Evolutionary conservation across 2,113 vertebrate species (phyloP).

Genomic region (Anser brachyrhynchus): DNA sequence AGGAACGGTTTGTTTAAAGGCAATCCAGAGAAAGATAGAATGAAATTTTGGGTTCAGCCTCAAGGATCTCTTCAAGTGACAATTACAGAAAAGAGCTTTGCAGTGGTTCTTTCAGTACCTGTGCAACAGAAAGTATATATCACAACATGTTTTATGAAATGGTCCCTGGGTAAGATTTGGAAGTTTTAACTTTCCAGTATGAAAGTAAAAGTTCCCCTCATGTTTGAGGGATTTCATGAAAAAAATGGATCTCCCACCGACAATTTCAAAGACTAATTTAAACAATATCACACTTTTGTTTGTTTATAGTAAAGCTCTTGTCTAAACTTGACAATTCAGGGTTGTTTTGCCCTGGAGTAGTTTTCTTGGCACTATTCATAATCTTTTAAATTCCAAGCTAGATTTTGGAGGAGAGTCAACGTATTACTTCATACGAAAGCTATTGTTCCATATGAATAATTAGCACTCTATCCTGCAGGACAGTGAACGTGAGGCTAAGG

Average conservation of each 20-base stretch:
- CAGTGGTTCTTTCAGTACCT: neutral
- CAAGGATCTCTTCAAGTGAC: neutral
- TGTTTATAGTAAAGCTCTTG: conserved; percentile 64
- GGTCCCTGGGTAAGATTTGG: neutral
- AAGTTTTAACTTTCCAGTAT: conserved; percentile 1
- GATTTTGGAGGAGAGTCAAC: conserved; percentile 63
- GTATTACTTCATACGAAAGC: conserved; percentile 53
- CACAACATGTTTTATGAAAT: neutral
- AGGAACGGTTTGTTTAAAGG: neutral
- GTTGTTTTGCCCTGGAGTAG: conserved; percentile 64
- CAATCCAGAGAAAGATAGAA: neutral
- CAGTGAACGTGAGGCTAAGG: neutral
- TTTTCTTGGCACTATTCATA: conserved; percentile 49
- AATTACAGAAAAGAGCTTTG: neutral
- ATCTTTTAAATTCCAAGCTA: conserved; percentile 60
- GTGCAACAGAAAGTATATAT: neutral
- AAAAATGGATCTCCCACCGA: conserved; percentile 41
- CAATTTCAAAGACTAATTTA: conserved; percentile 64
- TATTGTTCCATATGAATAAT: conserved; percentile 55
- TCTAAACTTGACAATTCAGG: conserved; percentile 59
- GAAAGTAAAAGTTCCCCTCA: conserved; percentile 32
- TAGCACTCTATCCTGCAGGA: conserved; percentile 4
- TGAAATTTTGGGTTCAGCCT: neutral
- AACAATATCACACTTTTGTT: conserved; percentile 61
- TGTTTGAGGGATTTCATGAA: conserved; percentile 1